Percentiles rank a stretch among this genome's conserved stretches.
Evolutionary conservation across 2,797 vertebrate species (phyloP).

Genomic region (Parotocinclus haroldoi): DNA sequence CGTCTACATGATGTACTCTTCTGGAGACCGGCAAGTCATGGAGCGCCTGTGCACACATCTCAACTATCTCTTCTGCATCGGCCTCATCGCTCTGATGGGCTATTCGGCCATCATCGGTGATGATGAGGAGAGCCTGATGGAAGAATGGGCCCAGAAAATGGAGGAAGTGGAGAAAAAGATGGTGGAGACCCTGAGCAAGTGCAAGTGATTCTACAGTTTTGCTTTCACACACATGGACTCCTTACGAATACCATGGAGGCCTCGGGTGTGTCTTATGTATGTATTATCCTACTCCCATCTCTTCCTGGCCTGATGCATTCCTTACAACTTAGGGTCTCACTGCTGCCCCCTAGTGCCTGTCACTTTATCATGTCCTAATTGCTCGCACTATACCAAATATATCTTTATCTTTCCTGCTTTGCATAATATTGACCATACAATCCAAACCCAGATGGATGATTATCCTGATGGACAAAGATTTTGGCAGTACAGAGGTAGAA

Average conservation of each 20-base stretch:
- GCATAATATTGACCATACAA: too few species aligned
- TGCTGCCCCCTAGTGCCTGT: background rate
- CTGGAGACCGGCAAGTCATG: slow-evolving; percentile 65
- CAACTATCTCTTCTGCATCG: slow-evolving; percentile 78
- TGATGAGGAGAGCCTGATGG: slow-evolving; percentile 67
- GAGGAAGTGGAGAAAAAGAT: slow-evolving; percentile 70
- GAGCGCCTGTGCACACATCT: slow-evolving; percentile 73
- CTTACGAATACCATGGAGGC: background rate
- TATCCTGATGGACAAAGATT: too few species aligned
- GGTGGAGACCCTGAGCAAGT: slow-evolving; percentile 67
- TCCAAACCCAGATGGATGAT: too few species aligned
- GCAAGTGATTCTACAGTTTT: slow-evolving; percentile 56
- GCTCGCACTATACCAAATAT: too few species aligned
- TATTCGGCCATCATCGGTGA: slow-evolving; percentile 69
- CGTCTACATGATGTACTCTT: slow-evolving; percentile 72
- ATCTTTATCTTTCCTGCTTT: background rate
- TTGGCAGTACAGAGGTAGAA: too few species aligned
- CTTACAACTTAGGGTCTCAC: background rate
- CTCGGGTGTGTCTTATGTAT: background rate
- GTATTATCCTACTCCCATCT: background rate
- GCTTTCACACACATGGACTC: background rate
- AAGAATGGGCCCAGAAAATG: slow-evolving; percentile 76
- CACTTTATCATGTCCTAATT: background rate
- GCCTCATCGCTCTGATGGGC: slow-evolving; percentile 77
- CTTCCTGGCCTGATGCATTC: background rate